Evolutionary conservation across 2,113 vertebrate species (phyloP), one percentile per base, ranked within the genome.

Genomic region (Lycocorax pyrrhopterus): DNA sequence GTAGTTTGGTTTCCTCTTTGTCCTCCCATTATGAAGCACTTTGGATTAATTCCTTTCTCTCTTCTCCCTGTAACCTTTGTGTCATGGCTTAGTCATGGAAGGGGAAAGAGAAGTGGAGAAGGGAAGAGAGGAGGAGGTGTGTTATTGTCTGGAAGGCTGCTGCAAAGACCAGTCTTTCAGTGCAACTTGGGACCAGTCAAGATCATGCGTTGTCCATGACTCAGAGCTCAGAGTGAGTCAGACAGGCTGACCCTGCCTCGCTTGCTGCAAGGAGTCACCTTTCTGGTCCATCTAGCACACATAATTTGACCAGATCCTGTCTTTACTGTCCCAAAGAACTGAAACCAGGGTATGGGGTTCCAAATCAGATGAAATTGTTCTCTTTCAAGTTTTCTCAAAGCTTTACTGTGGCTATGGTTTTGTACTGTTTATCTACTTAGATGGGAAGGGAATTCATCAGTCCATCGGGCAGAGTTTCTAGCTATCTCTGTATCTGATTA

Each of bases 171-270:
- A 77, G 26, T 67, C 49, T 74, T 62, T 62, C 27, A 55, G 29
- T 2, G 0, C 1, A 35, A 79, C 55, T 55, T 62, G 55, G 62
- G 63, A 66, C 51, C 2, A 7, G 35, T 14, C 29, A 66, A 53
- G 58, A 29, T 20, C 0, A 1, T 22, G 35, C 0, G 0, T 3
- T 29, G 52, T 3, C 64, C 7, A 0, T 96, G 94, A 96, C 64
- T 96, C 94, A 95, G 95, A 93, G 43, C 18, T 52, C 60, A 44
- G 49, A 43, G 19, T 91, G 94, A 94, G 26, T 96, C 95, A 93
- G 52, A 44, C 14, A 62, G 63, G 13, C 51, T 46, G 46, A 83
- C 33, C 67, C 33, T 75, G n/a, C 71, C 76, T 93, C 1, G 0
- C n/a, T 37, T 2, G 14, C 16, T 55, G n/a, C 52, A 76, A 64